Evolutionary conservation across 2,888 invertebrate genomes (phyloP).

Genomic region (Phytoseiulus persimilis): DNA sequence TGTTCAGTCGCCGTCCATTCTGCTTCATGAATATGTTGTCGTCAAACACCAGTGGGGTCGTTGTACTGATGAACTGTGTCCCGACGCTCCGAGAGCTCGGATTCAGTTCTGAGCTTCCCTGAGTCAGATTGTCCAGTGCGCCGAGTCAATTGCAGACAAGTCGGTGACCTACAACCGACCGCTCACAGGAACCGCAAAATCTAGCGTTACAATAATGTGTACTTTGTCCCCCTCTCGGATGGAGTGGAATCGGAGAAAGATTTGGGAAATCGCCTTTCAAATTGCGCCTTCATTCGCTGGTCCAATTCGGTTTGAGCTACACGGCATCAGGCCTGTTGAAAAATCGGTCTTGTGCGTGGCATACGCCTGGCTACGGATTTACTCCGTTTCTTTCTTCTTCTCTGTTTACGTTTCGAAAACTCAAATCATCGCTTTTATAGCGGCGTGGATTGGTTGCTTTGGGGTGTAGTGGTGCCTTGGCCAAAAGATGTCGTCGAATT

Average conservation of each 20-base stretch:
- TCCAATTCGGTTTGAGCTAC: not conserved
- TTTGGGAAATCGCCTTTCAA: not conserved
- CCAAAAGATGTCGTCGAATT: slow-evolving; percentile 64
- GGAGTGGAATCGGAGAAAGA: not conserved
- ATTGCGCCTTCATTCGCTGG: not conserved
- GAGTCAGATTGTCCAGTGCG: not conserved
- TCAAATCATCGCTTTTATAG: not conserved
- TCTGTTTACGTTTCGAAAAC: not conserved
- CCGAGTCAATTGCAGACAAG: not conserved
- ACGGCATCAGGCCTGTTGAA: not conserved
- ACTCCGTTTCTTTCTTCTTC: not conserved
- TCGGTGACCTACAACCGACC: not conserved
- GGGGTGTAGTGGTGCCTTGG: slow-evolving; percentile 45
- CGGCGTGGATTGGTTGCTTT: slow-evolving; percentile 34
- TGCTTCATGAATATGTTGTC: not conserved
- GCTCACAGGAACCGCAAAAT: not conserved
- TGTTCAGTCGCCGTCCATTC: too few species aligned
- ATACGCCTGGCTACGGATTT: not conserved
- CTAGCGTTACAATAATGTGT: not conserved
- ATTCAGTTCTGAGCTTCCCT: not conserved
- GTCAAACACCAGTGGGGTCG: not conserved
- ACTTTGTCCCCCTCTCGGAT: not conserved
- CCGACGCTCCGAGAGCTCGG: not conserved
- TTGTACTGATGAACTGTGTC: not conserved
- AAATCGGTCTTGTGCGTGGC: not conserved